Percentiles rank a stretch among this genome's conserved stretches.
Evolutionary conservation across 2,888 invertebrate genomes (phyloP).

Genomic region (Macrophya annulata): DNA sequence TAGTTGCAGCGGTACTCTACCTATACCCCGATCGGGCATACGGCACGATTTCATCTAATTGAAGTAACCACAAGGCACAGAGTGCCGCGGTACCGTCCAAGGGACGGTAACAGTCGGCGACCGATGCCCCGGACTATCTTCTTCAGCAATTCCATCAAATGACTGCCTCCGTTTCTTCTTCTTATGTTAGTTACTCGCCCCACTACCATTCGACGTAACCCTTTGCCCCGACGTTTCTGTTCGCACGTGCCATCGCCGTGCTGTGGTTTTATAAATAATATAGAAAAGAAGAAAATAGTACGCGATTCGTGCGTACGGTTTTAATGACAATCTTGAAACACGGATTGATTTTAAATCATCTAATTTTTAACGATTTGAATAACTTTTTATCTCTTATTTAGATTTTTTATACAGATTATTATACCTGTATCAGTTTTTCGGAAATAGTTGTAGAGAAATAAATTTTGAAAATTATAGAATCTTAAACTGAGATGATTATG

Average conservation of each 20-base stretch:
- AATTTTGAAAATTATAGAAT: too few relatives aligned
- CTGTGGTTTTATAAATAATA: constrained; percentile 16
- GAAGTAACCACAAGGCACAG: constrained; percentile 78
- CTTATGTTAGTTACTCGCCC: constrained; percentile 27
- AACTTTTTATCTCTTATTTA: not conserved
- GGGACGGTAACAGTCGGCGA: constrained; percentile 51
- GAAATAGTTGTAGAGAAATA: too few relatives aligned
- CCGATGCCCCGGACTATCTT: constrained; percentile 60
- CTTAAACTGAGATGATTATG: too few relatives aligned
- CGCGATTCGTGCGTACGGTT: not conserved
- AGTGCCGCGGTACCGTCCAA: constrained; percentile 59
- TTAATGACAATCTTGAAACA: constrained; percentile 21
- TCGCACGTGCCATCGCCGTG: constrained; percentile 37
- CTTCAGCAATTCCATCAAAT: constrained; percentile 73
- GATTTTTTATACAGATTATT: not conserved
- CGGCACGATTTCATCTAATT: constrained; percentile 77
- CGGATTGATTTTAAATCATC: constrained; percentile 29
- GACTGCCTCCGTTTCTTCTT: constrained; percentile 70
- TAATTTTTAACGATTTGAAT: not conserved
- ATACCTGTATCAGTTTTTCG: too few relatives aligned
- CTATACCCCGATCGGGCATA: constrained; percentile 62
- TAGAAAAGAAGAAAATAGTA: not conserved
- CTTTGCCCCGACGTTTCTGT: constrained; percentile 47
- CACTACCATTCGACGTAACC: constrained; percentile 29
- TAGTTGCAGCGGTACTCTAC: constrained; percentile 53